Conservation (phyloP, 2,797 vertebrate species). For the Prionace glauca region DNA sequence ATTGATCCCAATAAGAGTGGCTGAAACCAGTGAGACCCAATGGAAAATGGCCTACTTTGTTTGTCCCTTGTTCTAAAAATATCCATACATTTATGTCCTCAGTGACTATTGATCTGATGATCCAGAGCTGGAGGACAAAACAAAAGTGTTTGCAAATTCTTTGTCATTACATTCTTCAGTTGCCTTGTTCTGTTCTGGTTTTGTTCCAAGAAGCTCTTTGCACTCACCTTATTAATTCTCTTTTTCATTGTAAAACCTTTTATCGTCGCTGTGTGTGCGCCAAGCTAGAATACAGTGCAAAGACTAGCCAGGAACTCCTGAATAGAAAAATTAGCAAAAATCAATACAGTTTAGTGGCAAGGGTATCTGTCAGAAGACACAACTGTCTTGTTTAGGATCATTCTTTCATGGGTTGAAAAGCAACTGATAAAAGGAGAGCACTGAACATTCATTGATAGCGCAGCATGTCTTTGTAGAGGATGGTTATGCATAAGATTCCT, state of each 20-base stretch:
- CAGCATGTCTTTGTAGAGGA: neutral
- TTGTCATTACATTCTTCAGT: neutral
- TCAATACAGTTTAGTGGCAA: neutral
- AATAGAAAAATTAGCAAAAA: neutral
- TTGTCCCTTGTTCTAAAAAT: too few relatives aligned
- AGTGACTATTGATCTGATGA: too few relatives aligned
- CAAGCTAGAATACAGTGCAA: neutral
- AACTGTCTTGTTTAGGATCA: neutral
- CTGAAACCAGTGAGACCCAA: too few relatives aligned
- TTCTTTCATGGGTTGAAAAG: neutral
- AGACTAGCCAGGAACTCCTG: neutral
- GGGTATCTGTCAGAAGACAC: neutral
- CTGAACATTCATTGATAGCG: neutral
- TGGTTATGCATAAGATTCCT: neutral
- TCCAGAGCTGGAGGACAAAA: too few relatives aligned
- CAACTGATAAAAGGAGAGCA: neutral
- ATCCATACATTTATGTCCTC: too few relatives aligned
- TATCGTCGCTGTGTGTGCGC: neutral
- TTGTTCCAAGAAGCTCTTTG: neutral
- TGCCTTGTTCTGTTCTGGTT: neutral
- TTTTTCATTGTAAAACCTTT: neutral
- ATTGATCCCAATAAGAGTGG: too few relatives aligned
- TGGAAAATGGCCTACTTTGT: too few relatives aligned
- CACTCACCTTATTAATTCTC: slow-evolving; percentile 4
- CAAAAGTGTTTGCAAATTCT: neutral